Percentiles rank a stretch among this genome's conserved stretches.
Evolutionary conservation across 2,888 invertebrate genomes (phyloP).

Genomic region (Melanophora roralis): DNA sequence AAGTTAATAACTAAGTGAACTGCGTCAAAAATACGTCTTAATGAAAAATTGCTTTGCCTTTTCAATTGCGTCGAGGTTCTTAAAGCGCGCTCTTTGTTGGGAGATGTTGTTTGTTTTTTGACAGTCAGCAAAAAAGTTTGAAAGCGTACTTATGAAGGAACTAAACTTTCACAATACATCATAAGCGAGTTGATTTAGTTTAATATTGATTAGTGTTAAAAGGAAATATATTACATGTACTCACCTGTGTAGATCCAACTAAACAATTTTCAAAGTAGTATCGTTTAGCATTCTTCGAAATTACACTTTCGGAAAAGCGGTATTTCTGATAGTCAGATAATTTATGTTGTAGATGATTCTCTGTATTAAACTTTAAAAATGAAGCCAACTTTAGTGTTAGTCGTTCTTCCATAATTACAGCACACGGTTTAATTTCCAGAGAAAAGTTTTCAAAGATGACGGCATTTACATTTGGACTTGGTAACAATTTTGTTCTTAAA

Average conservation of each 20-base stretch:
- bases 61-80: too few species aligned
- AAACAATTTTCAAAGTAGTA: constrained; percentile 92
- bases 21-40: too few species aligned
- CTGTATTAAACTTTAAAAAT: constrained; percentile 81
- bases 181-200: too few species aligned
- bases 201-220: background rate
- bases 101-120: too few species aligned
- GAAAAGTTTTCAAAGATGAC: constrained; percentile 92
- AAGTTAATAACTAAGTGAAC: too few species aligned
- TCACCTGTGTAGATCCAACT: constrained; percentile 86
- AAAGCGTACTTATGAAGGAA: too few species aligned
- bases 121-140: too few species aligned
- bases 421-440: constrained; percentile 88
- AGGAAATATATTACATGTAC: background rate
- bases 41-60: too few species aligned
- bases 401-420: constrained; percentile 91
- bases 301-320: constrained; percentile 86
- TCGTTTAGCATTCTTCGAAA: constrained; percentile 87
- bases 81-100: too few species aligned
- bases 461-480: constrained; percentile 86
- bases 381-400: constrained; percentile 85
- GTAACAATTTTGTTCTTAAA: constrained; percentile 86
- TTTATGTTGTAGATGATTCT: constrained; percentile 77
- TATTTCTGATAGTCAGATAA: constrained; percentile 74
- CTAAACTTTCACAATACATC: too few species aligned